phyloP scores from a whole-genome alignment of 2,113 vertebrate species.

The Myrmecobius fasciatus region DNA sequence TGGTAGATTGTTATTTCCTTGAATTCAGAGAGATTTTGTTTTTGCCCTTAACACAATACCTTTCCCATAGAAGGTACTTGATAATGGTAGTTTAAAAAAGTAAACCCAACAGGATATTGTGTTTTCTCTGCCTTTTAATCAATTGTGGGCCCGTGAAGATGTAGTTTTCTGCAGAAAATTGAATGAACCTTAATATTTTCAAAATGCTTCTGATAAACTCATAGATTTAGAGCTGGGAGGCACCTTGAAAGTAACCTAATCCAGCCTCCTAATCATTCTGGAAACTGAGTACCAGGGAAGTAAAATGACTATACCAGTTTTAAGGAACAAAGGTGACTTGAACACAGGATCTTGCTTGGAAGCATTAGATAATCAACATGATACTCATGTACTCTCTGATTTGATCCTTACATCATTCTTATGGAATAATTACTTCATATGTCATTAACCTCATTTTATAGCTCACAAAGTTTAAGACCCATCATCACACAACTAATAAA shows the following conservation, averaged over 20 bases:
- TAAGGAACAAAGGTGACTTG: background rate
- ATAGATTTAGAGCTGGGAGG: background rate
- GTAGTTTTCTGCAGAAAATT: background rate
- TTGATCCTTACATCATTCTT: background rate
- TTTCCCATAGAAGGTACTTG: background rate
- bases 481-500: background rate
- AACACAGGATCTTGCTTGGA: background rate
- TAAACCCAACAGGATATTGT: background rate
- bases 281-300: background rate
- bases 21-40: background rate
- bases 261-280: background rate
- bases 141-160: background rate
- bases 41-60: background rate
- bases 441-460: background rate
- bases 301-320: background rate
- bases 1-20: background rate
- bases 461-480: background rate
- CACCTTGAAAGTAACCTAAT: background rate
- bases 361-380: background rate
- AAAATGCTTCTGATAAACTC: background rate
- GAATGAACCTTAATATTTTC: background rate
- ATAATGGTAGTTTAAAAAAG: background rate
- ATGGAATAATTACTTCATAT: background rate
- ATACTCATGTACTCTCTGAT: background rate
- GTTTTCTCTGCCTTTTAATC: background rate